A percentile compares a stretch with the other conserved stretches of the same genome.
Conservation (phyloP, 2,888 invertebrate species). For the Rhyacophila evoluta region DNA sequence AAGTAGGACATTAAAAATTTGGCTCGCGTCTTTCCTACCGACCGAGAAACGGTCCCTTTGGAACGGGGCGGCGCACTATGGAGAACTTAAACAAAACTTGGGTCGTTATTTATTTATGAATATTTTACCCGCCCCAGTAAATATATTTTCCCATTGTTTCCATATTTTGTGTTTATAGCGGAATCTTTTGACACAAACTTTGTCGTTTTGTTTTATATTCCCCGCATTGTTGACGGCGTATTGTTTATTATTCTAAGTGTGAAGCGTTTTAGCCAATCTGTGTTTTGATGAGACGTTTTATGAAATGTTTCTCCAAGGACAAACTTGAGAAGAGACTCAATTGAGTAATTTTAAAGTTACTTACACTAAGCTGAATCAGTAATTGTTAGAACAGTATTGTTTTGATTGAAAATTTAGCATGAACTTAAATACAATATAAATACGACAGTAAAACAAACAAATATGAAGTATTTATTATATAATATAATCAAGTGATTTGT, state of each 20-base stretch:
- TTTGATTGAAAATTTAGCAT: too few relatives aligned
- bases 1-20: conserved; percentile 53
- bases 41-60: conserved; percentile 33
- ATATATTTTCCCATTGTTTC: conserved; percentile 15
- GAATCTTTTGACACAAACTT: conserved; percentile 8
- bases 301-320: too few relatives aligned
- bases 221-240: neutral
- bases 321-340: too few relatives aligned
- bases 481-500: too few relatives aligned
- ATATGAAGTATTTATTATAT: too few relatives aligned
- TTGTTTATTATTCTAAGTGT: neutral
- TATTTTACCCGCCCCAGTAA: conserved; percentile 45
- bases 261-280: neutral
- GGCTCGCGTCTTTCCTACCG: conserved; percentile 40
- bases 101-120: conserved; percentile 52
- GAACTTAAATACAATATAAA: too few relatives aligned
- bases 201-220: neutral
- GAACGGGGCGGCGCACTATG: conserved; percentile 31
- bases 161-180: conserved; percentile 13
- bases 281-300: neutral
- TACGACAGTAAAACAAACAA: too few relatives aligned
- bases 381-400: too few relatives aligned
- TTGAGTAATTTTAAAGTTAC: too few relatives aligned
- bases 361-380: too few relatives aligned
- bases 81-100: conserved; percentile 47